phyloP scores from a whole-genome alignment of 2,113 vertebrate species.

The Poeciliopsis retropinna region DNA sequence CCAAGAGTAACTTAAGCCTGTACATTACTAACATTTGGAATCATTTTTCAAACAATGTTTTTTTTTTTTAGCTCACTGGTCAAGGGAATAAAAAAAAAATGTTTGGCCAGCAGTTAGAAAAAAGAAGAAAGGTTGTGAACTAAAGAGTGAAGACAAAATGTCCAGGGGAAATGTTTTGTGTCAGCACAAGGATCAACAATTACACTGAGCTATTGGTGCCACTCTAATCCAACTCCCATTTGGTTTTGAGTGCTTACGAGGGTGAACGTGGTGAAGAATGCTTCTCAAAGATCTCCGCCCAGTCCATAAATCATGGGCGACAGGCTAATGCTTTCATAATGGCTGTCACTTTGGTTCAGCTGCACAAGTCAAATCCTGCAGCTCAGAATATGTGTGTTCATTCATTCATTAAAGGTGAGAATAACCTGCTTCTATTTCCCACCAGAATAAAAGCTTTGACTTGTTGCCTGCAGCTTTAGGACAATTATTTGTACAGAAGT shows the following conservation, averaged over 20 bases:
- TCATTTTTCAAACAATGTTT: neutral
- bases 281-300: slow-evolving; percentile 17
- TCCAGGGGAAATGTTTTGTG: neutral
- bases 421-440: neutral
- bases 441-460: neutral
- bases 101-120: neutral
- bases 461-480: neutral
- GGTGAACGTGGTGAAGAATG: slow-evolving; percentile 20
- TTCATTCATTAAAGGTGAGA: slow-evolving; percentile 1
- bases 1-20: neutral
- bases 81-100: neutral
- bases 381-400: neutral
- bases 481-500: neutral
- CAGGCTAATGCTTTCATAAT: slow-evolving; percentile 43
- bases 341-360: slow-evolving; percentile 39
- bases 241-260: slow-evolving; percentile 12
- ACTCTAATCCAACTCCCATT: slow-evolving; percentile 7
- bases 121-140: neutral
- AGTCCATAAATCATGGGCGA: slow-evolving; percentile 45
- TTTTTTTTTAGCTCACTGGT: neutral
- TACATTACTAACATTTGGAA: neutral
- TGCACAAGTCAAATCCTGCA: slow-evolving; percentile 26
- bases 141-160: neutral
- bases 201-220: neutral
- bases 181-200: neutral